These are phyloP conservation scores for Kryptolebias marmoratus DNA, from an alignment of 2,113 vertebrate genomes.

Conservation along the genomic window DNA sequence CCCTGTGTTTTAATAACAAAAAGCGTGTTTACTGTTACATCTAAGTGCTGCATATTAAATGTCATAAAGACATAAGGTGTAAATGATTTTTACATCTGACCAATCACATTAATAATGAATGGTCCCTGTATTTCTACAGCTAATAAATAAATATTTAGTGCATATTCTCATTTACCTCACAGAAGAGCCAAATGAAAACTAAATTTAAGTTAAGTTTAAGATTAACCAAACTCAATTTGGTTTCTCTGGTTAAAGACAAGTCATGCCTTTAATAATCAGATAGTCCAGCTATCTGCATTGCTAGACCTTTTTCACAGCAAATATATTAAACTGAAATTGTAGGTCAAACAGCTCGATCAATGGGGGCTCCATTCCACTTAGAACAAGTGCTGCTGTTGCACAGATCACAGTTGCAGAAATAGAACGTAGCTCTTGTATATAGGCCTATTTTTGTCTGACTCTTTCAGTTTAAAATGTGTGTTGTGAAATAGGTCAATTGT, in stretches of 20 bases:
- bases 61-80: conserved; percentile 73
- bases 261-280: conserved; percentile 70
- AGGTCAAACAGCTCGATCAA: neutral
- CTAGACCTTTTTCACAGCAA: conserved; percentile 13
- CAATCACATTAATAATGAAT: conserved; percentile 77
- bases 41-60: conserved; percentile 73
- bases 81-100: conserved; percentile 67
- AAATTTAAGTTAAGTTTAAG: conserved; percentile 78
- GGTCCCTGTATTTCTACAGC: conserved; percentile 68
- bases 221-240: conserved; percentile 80
- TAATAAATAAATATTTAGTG: conserved; percentile 88
- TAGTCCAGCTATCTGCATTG: conserved; percentile 82
- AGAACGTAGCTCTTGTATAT: neutral
- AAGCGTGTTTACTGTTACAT: conserved; percentile 75
- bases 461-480: neutral
- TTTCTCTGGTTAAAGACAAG: conserved; percentile 68
- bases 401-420: neutral
- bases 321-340: neutral
- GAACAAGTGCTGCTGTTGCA: too few species aligned
- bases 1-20: conserved; percentile 76
- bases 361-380: neutral
- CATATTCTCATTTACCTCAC: conserved; percentile 80
- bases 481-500: conserved; percentile 15
- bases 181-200: conserved; percentile 74
- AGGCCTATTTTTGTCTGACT: neutral